phyloP scores from a whole-genome alignment of 2,113 vertebrate species.

The Agapornis roseicollis region DNA sequence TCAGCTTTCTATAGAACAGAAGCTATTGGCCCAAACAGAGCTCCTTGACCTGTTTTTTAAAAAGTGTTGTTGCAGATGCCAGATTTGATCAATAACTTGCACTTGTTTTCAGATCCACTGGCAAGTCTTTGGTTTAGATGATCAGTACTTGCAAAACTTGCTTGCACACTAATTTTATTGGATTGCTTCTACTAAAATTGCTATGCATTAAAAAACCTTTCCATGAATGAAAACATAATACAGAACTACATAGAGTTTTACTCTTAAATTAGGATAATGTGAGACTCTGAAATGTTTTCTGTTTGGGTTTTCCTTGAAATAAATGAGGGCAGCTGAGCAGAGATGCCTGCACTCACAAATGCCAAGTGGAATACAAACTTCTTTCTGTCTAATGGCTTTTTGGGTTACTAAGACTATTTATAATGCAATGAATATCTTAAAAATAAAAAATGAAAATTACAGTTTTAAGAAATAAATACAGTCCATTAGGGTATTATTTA shows the following conservation, averaged over 20 bases:
- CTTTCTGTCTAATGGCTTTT: not conserved
- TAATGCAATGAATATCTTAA: not conserved
- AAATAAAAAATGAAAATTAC: not conserved
- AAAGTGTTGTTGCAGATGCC: not conserved
- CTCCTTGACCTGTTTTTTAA: not conserved
- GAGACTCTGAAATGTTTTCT: not conserved
- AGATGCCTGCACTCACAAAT: not conserved
- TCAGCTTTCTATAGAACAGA: not conserved
- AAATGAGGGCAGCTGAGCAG: not conserved
- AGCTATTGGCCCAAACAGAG: not conserved
- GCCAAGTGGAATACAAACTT: not conserved
- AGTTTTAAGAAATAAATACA: not conserved
- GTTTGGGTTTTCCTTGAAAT: not conserved
- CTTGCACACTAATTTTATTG: not conserved
- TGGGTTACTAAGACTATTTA: not conserved
- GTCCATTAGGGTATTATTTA: not conserved
- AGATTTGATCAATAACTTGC: not conserved
- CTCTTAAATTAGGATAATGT: not conserved
- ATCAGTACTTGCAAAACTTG: not conserved
- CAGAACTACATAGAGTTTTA: not conserved
- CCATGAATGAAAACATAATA: not conserved
- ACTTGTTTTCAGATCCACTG: not conserved
- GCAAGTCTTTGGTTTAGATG: not conserved
- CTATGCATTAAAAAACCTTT: not conserved
- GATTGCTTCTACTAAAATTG: not conserved